Conservation (phyloP, 2,113 vertebrate species). For the Coptodon bakossiorum region DNA sequence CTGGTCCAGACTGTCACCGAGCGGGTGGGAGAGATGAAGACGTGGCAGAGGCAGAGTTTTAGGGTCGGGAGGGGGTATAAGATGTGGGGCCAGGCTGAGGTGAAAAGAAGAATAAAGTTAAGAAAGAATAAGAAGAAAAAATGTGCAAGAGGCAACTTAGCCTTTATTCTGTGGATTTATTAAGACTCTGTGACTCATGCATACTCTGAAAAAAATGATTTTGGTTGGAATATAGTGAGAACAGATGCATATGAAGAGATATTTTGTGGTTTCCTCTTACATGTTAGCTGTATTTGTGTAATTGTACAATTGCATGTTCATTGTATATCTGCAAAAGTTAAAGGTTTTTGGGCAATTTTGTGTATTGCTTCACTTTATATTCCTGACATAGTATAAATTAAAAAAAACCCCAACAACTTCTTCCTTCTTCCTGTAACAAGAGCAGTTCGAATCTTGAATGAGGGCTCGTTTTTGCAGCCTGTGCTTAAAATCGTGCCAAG, state of each 20-base stretch:
- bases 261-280: not conserved
- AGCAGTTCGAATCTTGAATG: not conserved
- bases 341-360: not conserved
- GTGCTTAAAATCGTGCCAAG: not conserved
- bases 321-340: not conserved
- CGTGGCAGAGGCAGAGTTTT: not conserved
- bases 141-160: not conserved
- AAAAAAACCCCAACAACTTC: not conserved
- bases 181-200: not conserved
- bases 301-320: not conserved
- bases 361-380: not conserved
- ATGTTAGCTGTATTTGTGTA: not conserved
- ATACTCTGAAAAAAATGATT: not conserved
- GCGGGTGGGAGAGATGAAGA: constrained; percentile 8
- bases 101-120: not conserved
- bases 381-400: not conserved
- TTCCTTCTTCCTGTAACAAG: not conserved
- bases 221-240: not conserved
- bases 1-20: constrained; percentile 31
- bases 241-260: not conserved
- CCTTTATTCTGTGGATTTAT: not conserved
- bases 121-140: not conserved
- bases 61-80: not conserved
- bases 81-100: not conserved
- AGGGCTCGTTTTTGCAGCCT: not conserved